Percentiles rank a stretch among this genome's conserved stretches.
Conservation (phyloP, 2,113 vertebrate genomes). For the Thalassarche chlororhynchos region DNA sequence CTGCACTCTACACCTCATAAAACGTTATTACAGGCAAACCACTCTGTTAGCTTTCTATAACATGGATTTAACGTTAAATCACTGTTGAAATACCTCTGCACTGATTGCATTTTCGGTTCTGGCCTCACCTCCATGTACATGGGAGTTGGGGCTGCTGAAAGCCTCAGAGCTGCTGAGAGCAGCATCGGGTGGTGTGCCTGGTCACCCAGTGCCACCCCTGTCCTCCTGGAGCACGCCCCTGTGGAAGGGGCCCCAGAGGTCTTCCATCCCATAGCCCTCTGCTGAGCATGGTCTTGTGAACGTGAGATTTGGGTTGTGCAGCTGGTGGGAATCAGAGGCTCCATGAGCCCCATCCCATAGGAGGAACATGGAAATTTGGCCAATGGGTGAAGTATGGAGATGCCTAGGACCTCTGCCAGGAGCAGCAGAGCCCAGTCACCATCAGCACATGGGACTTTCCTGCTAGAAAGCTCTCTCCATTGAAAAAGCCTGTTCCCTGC, state of each 20-base stretch:
- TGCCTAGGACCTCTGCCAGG: not conserved
- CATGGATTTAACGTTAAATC: not conserved
- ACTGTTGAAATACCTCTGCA: not conserved
- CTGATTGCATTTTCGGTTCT: not conserved
- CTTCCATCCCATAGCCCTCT: not conserved
- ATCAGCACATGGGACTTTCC: not conserved
- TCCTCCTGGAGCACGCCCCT: not conserved
- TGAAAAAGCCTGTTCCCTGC: not conserved
- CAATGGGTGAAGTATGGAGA: not conserved
- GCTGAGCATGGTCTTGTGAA: not conserved
- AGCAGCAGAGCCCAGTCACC: not conserved
- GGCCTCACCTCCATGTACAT: not conserved
- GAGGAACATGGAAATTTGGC: not conserved
- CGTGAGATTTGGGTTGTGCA: not conserved
- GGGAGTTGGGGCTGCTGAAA: not conserved
- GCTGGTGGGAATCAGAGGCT: not conserved
- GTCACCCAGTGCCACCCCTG: not conserved
- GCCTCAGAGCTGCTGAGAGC: not conserved
- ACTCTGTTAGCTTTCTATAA: not conserved
- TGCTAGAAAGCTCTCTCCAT: not conserved
- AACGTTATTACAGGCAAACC: not conserved
- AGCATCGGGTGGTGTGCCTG: not conserved
- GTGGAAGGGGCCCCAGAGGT: not conserved
- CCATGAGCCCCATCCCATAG: rapidly evolving
- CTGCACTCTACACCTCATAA: not conserved